phyloP scores from a whole-genome alignment of 2,888 invertebrate genomes.

The Tetranychus truncatus region DNA sequence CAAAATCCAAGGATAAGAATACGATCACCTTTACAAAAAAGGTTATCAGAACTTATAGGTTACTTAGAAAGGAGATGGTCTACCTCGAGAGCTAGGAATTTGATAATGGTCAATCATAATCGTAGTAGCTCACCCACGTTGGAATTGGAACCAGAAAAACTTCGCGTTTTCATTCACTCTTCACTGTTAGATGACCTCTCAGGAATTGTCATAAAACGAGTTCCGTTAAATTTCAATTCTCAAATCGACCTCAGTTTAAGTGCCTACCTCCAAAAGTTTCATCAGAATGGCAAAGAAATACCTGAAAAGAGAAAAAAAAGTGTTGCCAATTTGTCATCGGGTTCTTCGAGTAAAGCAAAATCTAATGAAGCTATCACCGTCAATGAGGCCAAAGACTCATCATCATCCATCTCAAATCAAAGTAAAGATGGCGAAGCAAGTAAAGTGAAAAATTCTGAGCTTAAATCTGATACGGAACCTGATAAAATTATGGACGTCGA shows the following conservation, averaged over 20 bases:
- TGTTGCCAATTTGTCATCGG: neutral
- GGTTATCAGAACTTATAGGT: constrained; percentile 48
- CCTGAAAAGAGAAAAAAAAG: constrained; percentile 9
- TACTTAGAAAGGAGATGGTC: constrained; percentile 58
- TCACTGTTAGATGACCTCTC: neutral
- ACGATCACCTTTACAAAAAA: constrained; percentile 52
- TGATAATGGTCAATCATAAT: neutral
- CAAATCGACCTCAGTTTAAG: constrained; percentile 22
- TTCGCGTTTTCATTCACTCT: neutral
- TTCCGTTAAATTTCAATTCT: constrained; percentile 15
- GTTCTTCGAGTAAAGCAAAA: constrained; percentile 6
- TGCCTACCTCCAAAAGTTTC: constrained; percentile 20
- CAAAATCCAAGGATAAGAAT: constrained; percentile 72
- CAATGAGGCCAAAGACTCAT: constrained; percentile 1
- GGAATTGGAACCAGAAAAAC: constrained; percentile 3
- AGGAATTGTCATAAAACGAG: constrained; percentile 9
- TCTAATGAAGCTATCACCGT: neutral
- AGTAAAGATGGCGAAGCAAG: constrained; percentile 9
- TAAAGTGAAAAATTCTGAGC: neutral
- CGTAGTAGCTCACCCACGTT: neutral
- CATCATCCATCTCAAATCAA: constrained; percentile 3
- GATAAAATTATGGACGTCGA: constrained; percentile 12
- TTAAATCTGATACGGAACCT: neutral
- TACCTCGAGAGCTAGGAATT: neutral
- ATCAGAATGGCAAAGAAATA: constrained; percentile 13